Evolutionary conservation across 2,113 vertebrate species (phyloP), one percentile per base, ranked within the genome.

Genomic region (Triplophysa rosa): DNA sequence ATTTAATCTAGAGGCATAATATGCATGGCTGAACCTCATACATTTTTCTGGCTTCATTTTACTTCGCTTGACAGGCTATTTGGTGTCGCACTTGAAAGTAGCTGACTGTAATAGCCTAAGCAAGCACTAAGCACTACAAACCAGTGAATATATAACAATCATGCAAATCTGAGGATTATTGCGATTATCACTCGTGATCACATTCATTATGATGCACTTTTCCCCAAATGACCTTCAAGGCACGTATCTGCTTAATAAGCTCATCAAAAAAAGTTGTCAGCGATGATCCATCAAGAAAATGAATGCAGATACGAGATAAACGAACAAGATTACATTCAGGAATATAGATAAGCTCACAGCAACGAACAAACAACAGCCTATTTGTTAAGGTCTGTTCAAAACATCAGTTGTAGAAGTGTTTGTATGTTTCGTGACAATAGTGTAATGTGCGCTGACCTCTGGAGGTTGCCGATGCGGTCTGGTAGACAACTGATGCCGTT

Each of bases 401-500:
- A 17, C 42, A 52, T 16, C 47, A 54, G 47, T 1, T 11, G 6
- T 17, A 72, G 17, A 72, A 17, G 45, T 33, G 17, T 8, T 21
- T 58, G 33, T 7, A 37, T 8, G 33, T 37, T 52, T 58, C 2
- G 19, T 58, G 54, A 8, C 54, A 58, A 10, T 21, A n/a, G 54
- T 42, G 33, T 63, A 10, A 26, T 62, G 56, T 24, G 54, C 23
- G 10, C 84, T 89, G 83, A 99, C 97, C 95, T 97, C 61, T 94
- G 90, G 29, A 99, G 93, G 87, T 91, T 94, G 70, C 94, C 93
- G 82, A 97, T 93, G 87, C 95, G 91, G 54, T 73, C 82, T 0
- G 97, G 96, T 79, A 98, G 82, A 12, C 88, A 78, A 2, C 85
- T 85, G 67, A 99, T 92, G 71, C 94, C 96, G 62, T 99, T 99